Evolutionary conservation across 2,113 vertebrate genomes (phyloP).

Genomic region (Rana temporaria): DNA sequence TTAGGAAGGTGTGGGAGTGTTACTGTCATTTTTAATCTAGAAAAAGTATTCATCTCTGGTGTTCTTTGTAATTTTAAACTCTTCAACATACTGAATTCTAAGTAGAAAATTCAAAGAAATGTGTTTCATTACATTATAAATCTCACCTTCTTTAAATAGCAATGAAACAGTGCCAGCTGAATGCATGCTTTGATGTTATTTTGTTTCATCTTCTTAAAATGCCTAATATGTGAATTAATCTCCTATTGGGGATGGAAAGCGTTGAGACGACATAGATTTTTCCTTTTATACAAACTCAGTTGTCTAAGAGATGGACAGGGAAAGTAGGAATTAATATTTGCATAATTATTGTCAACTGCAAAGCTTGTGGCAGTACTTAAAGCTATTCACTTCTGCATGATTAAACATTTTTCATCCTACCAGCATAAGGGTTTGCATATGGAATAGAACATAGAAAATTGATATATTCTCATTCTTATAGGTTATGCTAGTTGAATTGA

Average conservation of each 20-base stretch:
- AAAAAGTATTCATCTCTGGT: conserved; percentile 16
- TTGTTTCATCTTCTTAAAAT: conserved; percentile 50
- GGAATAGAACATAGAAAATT: no score
- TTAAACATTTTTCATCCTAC: not conserved
- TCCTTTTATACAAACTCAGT: not conserved
- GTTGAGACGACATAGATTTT: conserved; percentile 9
- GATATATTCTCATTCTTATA: no score
- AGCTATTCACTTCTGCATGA: not conserved
- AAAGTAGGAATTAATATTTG: not conserved
- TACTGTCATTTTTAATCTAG: conserved; percentile 39
- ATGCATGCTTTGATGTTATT: conserved; percentile 50
- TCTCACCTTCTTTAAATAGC: conserved; percentile 44
- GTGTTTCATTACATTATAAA: conserved; percentile 42
- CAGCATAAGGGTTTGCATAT: no score
- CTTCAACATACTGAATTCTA: conserved; percentile 37
- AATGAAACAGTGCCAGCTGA: conserved; percentile 25
- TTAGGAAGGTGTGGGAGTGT: conserved; percentile 14
- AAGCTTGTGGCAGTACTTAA: not conserved
- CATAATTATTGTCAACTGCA: not conserved
- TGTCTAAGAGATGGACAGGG: not conserved
- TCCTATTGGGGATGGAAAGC: conserved; percentile 37
- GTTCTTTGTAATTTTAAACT: conserved; percentile 40
- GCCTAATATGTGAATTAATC: conserved; percentile 42
- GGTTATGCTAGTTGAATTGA: no score
- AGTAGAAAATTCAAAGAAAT: conserved; percentile 49